Conservation (phyloP, 2,888 invertebrate genomes). For the Apamea crenata region DNA sequence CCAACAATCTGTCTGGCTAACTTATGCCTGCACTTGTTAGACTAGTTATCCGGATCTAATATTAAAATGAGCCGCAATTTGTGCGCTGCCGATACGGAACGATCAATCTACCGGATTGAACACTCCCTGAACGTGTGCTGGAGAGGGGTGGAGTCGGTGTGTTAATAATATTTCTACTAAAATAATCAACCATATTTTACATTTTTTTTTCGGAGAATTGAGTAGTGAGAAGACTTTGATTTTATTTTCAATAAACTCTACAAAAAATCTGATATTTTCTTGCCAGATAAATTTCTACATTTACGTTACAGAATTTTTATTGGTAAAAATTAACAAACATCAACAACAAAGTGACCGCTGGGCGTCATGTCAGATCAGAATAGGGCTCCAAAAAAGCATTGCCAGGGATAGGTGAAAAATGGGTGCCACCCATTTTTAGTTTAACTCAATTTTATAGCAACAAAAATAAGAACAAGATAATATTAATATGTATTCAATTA, state of each 20-base stretch:
- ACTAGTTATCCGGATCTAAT: conserved; percentile 76
- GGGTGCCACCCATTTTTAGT: too few species aligned
- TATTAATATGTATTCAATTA: too few species aligned
- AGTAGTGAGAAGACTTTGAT: neutral
- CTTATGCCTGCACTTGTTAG: conserved; percentile 62
- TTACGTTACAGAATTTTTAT: too few species aligned
- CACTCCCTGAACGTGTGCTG: conserved; percentile 72
- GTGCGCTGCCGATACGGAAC: conserved; percentile 80
- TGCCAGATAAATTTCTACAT: too few species aligned
- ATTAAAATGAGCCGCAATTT: conserved; percentile 87
- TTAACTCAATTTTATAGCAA: too few species aligned
- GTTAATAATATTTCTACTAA: neutral
- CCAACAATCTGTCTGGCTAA: conserved; percentile 46
- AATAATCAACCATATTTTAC: neutral
- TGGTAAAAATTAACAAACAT: too few species aligned
- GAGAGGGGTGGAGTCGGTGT: conserved; percentile 51
- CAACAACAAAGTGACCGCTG: too few species aligned
- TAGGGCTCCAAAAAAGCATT: too few species aligned
- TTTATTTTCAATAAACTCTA: neutral
- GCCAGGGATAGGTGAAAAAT: too few species aligned
- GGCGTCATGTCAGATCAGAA: too few species aligned
- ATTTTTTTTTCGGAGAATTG: neutral
- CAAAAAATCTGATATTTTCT: too few species aligned
- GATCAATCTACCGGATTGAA: conserved; percentile 84
- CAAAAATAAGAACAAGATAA: too few species aligned